Evolutionary conservation across 53 echinoderm and acorn worm species (phyloP), one percentile per base, ranked within the genome.

Genomic region (Zoroaster sp.): DNA sequence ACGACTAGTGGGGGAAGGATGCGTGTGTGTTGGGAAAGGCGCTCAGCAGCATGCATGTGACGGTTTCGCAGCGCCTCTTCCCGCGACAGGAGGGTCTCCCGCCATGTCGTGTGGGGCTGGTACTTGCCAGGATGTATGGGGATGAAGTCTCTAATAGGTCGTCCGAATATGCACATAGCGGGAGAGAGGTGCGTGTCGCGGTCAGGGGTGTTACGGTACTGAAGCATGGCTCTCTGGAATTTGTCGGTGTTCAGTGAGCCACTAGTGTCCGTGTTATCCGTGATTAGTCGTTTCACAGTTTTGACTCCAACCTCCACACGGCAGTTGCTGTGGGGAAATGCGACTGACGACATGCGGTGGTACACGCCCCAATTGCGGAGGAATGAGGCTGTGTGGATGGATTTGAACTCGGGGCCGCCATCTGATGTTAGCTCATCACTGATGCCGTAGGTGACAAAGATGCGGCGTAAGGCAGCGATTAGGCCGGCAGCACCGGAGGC

Each of bases 161-260:
- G 4, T 4, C 90, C 93, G 67, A 93, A 90, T 13, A 93, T 38
- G 69, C 93, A 90, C 74, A 52, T 74, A 12, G 90, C 86, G 3
- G 90, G 93, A 5, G 93, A 93, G 7, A 89, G 40, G 5, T 77
- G 45, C n/a, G 86, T 89, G 71, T 86, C 86, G 38, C 78, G 32
- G 52, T 93, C 87, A 23, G 89, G 78, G 3, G 93, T 93, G 68
- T 93, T 93, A 5, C 88, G 2, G 70, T 93, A 89, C 42, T 89
- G 71, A 21, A 89, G 89, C 31, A 89, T n/a, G n/a, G n/a, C n/a
- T n/a, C n/a, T n/a, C n/a, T 89, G 23, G 92, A 88, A 1, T 83
- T 67, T 83, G 85, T 46, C 74, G 74, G 5, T 37, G 17, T 36
- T 86, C 66, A 40, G 91, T 47, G 83, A 83, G 41, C 59, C 71